Conservation (phyloP, 2,888 invertebrate species). For the Athrips mouffetella region DNA sequence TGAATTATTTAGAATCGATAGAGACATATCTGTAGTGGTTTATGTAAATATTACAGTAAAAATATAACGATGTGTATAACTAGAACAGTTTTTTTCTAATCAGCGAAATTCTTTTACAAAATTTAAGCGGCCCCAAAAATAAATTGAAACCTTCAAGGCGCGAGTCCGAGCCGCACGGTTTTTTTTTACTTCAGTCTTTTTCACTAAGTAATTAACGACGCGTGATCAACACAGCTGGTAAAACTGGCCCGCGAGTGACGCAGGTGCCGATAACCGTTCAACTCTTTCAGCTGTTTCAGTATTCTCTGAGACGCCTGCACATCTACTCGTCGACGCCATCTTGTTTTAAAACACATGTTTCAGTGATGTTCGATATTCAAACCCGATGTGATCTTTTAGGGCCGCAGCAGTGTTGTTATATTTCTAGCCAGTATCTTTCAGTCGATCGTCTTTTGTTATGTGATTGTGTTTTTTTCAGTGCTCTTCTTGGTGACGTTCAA, state of each 20-base stretch:
- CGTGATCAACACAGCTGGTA: no score
- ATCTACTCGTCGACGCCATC: conserved; percentile 14
- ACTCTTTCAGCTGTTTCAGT: conserved; percentile 43
- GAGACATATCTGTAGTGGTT: no score
- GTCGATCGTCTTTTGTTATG: neutral
- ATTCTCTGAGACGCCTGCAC: conserved; percentile 28
- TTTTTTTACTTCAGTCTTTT: neutral
- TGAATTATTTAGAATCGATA: no score
- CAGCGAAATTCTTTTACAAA: no score
- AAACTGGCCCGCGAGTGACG: neutral
- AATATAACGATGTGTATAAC: no score
- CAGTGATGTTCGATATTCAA: no score
- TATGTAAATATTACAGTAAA: no score
- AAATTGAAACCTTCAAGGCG: no score
- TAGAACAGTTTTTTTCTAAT: no score
- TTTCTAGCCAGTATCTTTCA: neutral
- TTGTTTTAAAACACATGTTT: neutral
- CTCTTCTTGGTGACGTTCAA: neutral
- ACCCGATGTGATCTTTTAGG: neutral
- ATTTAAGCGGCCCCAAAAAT: no score
- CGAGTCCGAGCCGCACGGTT: no score
- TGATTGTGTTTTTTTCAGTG: neutral
- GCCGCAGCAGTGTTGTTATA: neutral
- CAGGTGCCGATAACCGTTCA: neutral
- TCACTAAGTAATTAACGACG: neutral